These are phyloP conservation scores for Pogona vitticeps DNA, from an alignment of 2,113 vertebrate species.

Conservation along the genomic window DNA sequence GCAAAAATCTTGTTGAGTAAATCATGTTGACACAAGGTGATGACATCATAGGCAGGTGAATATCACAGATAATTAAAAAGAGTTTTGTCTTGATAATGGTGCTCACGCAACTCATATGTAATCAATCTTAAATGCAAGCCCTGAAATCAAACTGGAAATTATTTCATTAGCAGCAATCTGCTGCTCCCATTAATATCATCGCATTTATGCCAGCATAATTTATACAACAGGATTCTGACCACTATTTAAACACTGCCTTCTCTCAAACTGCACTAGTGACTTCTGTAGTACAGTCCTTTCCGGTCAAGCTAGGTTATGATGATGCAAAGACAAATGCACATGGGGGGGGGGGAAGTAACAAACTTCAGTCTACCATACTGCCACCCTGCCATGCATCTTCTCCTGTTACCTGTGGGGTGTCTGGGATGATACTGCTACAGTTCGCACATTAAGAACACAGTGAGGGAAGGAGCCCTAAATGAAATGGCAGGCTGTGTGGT, in stretches of 20 bases:
- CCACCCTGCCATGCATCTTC: background rate
- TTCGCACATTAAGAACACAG: background rate
- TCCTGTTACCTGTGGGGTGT: background rate
- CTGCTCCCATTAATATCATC: too few species aligned
- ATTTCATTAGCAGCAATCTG: too few species aligned
- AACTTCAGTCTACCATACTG: background rate
- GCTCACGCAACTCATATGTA: too few species aligned
- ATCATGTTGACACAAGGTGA: too few species aligned
- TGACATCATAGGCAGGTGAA: too few species aligned
- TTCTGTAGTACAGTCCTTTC: background rate
- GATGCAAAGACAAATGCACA: background rate
- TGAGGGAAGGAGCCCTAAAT: background rate
- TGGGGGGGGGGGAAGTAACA: background rate
- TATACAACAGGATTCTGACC: too few species aligned
- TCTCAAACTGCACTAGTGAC: background rate
- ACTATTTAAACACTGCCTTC: background rate
- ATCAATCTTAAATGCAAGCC: too few species aligned
- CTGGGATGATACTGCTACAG: background rate
- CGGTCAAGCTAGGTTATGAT: background rate
- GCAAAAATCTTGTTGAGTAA: too few species aligned
- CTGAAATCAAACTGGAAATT: too few species aligned
- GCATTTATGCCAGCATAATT: too few species aligned
- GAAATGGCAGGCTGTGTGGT: background rate
- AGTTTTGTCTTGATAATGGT: too few species aligned
- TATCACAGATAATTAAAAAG: too few species aligned